Conservation (phyloP, 2,797 vertebrate species). For the Parauchenoglanis punctatus region DNA sequence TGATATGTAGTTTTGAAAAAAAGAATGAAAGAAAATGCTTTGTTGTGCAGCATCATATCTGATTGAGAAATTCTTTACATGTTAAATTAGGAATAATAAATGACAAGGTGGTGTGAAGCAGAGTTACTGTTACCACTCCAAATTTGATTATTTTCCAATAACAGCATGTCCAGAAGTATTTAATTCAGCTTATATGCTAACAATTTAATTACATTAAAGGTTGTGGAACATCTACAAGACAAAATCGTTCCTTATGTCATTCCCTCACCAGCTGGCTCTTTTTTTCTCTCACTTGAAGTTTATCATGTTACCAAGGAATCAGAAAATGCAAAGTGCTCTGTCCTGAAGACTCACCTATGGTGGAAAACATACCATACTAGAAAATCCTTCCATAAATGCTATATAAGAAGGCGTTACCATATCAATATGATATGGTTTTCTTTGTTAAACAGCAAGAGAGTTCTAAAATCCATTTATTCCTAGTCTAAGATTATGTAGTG, state of each 20-base stretch:
- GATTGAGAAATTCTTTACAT: background rate
- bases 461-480: background rate
- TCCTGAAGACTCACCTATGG: background rate
- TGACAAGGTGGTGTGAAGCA: background rate
- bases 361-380: background rate
- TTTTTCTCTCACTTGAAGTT: background rate
- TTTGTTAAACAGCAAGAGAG: background rate
- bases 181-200: background rate
- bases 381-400: background rate
- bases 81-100: background rate
- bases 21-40: background rate
- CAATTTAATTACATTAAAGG: background rate
- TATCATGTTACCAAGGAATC: background rate
- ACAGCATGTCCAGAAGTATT: background rate
- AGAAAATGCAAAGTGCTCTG: background rate
- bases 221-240: background rate
- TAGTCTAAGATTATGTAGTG: background rate
- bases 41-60: background rate
- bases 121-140: background rate
- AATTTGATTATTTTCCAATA: background rate
- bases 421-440: background rate
- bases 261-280: background rate
- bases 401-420: background rate
- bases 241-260: background rate
- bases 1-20: no score